Evolutionary conservation across 2,113 vertebrate genomes (phyloP), one percentile per base, ranked within the genome.

Genomic region (Sisor rabdophorus): DNA sequence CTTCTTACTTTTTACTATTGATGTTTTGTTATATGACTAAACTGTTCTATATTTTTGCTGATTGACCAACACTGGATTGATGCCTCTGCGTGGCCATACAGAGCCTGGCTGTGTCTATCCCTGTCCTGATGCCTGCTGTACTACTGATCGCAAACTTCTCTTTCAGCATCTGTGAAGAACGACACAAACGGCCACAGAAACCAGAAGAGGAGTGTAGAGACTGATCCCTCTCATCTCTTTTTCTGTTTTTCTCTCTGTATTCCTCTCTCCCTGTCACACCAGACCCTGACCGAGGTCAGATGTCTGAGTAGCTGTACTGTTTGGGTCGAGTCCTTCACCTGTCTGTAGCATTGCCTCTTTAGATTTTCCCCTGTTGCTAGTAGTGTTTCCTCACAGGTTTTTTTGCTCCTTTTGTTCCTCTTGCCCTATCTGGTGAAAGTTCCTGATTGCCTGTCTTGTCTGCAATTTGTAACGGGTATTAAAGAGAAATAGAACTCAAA

Each of bases 401-500:
- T 75, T 61, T 81, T 78, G 78, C 70, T 81, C 73, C 76, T 72
- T 79, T 76, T 75, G 52, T 73, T 78, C 71, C 59, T 80, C 52
- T 59, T 79, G 79, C 90, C 47, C 92, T 95, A 92, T 93, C 93
- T 97, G 94, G 95, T 95, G 95, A 95, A 94, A 94, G 94, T 93
- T 93, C 93, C 95, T 97, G 95, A 96, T 97, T 98, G 96, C 96
- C 95, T 98, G 95, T 97, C 94, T 98, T 98, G 96, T 98, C 95
- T 94, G 91, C 91, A 92, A 93, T 91, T 90, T 89, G 3, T 52
- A 76, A 73, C 71, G 64, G 44, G 74, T 77, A 75, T 81, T 76
- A 73, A 63, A 54, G 44, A 71, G 22, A 69, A 52, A 28, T 20
- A 30, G 9, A 19, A 47, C 71, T 80, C 59, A 63, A 76, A 74